Percentiles rank a stretch among this genome's conserved stretches.
Conservation (phyloP, 2,888 invertebrate species). For the Drosophila picticornis region DNA sequence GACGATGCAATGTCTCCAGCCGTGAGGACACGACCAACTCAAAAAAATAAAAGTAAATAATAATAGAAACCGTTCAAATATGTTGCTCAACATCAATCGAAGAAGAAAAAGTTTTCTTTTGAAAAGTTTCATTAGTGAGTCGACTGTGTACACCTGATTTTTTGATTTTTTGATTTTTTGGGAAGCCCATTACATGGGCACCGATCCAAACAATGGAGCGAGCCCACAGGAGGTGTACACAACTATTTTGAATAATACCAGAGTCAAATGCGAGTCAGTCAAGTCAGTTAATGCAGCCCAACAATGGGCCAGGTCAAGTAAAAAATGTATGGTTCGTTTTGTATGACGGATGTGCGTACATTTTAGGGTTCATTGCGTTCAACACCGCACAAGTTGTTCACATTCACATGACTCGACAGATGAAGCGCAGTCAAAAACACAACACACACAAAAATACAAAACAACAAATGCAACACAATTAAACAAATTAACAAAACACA, state of each 20-base stretch:
- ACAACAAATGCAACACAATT: constrained; percentile 68
- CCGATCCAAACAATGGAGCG: constrained; percentile 46
- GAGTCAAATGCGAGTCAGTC: constrained; percentile 17
- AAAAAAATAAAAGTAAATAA: constrained; percentile 18
- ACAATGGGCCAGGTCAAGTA: constrained; percentile 47
- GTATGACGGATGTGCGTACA: constrained; percentile 70
- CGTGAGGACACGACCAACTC: constrained; percentile 72
- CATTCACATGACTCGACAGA: constrained; percentile 76
- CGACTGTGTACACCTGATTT: constrained; percentile 64
- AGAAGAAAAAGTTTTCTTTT: constrained; percentile 51
- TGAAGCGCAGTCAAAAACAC: constrained; percentile 57
- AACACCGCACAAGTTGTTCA: constrained; percentile 72
- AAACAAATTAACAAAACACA: constrained; percentile 76
- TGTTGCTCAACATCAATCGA: constrained; percentile 34
- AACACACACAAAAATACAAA: not conserved
- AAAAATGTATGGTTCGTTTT: constrained; percentile 43
- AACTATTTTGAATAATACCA: constrained; percentile 65
- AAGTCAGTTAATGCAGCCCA: constrained; percentile 27
- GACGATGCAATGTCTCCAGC: constrained; percentile 71
- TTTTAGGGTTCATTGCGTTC: constrained; percentile 76
- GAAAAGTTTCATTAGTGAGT: constrained; percentile 70
- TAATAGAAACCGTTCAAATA: constrained; percentile 57
- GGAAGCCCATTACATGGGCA: constrained; percentile 29
- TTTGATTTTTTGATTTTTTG: constrained; percentile 59
- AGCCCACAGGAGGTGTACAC: constrained; percentile 68